Evolutionary conservation across 2,113 vertebrate genomes (phyloP), one percentile per base, ranked within the genome.

Genomic region (Centrocercus urophasianus): DNA sequence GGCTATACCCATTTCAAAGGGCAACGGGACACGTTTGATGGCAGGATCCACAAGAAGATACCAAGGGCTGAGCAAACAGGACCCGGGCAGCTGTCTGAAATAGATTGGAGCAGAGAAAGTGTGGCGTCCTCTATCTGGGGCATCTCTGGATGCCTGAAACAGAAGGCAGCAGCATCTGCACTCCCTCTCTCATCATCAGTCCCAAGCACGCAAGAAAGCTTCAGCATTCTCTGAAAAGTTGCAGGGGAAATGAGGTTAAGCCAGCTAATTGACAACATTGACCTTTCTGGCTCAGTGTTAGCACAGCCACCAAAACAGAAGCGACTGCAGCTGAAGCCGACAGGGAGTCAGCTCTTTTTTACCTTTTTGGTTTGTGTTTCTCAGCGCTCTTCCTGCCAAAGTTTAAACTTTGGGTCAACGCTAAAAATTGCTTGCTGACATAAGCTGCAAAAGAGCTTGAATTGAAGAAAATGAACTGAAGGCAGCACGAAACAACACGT

Each of bases 181-280:
- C 17, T 82, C 78, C 71, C 78, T 34, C 75, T 64, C 75, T n/a
- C 83, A 17, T 34, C 70, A 76, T 83, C 86, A 73, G 30, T 20
- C 89, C 38, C 42, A 10, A 74, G 32, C 65, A 8, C 66, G 45
- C 27, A 84, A 72, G 92, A 83, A n/a, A 72, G 83, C 77, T 88
- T 34, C 93, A 89, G 86, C 59, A 2, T 69, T 82, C 75, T 67
- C 86, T 20, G 24, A 16, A 73, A 95, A 76, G 60, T 40, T 25
- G 20, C 52, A 94, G 81, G 94, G 94, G 94, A 96, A 91, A 88
- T 86, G 81, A 96, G 89, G 93, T 95, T 95, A 96, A 96, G 89
- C 85, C 83, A 69, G 74, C 86, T 96, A 94, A 96, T 89, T 96
- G 93, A 93, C 94, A 96, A 86, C 88, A 19, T 20, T 90, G 92